Evolutionary conservation across 2,113 vertebrate genomes (phyloP).

Genomic region (Sitta europaea): DNA sequence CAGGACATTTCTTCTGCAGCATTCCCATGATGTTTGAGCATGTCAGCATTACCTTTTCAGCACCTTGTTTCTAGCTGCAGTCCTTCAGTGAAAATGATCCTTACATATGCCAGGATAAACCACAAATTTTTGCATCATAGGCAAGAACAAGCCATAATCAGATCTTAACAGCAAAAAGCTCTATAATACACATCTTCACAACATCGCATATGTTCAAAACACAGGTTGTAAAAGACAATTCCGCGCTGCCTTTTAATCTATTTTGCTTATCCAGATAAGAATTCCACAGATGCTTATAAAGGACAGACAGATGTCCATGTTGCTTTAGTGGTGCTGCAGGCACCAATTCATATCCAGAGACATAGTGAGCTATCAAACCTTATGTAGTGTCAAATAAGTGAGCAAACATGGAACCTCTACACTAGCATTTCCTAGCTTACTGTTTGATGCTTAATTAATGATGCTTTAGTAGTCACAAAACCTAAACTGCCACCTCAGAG

Average conservation of each 20-base stretch:
- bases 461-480: not conserved
- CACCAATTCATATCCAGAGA: not conserved
- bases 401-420: not conserved
- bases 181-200: not conserved
- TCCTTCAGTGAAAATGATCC: not conserved
- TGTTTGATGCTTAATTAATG: not conserved
- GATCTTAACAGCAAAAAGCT: not conserved
- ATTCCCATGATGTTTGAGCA: not conserved
- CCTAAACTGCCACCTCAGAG: not conserved
- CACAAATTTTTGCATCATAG: not conserved
- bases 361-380: not conserved
- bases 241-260: not conserved
- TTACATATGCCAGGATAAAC: not conserved
- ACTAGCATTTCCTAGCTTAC: not conserved
- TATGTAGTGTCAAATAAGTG: not conserved
- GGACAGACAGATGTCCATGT: not conserved
- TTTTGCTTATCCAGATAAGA: not conserved
- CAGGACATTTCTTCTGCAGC: not conserved
- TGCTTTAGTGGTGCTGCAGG: not conserved
- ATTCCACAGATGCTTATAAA: not conserved
- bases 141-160: not conserved
- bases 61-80: not conserved
- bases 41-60: not conserved
- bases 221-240: not conserved
- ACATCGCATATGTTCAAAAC: accelerated